Conservation (phyloP, 1,140 invertebrate genomes). For the Thaumetopoea pityocampa region DNA sequence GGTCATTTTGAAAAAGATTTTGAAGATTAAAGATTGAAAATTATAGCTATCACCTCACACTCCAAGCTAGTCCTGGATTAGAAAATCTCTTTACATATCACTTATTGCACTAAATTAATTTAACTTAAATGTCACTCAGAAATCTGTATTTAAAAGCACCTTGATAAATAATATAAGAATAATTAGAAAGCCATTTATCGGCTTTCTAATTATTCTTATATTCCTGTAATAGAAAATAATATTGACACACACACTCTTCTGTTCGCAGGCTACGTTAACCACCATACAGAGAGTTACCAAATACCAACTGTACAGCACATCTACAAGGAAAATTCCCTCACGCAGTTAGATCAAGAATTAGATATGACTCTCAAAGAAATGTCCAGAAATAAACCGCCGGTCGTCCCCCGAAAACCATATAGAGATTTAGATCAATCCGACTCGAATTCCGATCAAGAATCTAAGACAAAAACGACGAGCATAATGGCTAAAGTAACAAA, state of each 20-base stretch:
- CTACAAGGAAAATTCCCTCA: constrained; percentile 53
- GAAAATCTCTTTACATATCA: too few relatives aligned
- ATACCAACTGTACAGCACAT: constrained; percentile 44
- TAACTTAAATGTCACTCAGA: too few relatives aligned
- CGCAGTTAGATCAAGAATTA: constrained; percentile 63
- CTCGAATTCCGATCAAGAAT: constrained; percentile 56
- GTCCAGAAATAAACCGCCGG: constrained; percentile 64
- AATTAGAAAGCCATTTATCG: too few relatives aligned
- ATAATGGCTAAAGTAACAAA: constrained; percentile 79
- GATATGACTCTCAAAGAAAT: constrained; percentile 68
- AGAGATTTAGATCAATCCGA: constrained; percentile 57
- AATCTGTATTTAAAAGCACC: too few relatives aligned
- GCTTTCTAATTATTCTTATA: too few relatives aligned
- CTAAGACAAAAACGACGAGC: constrained; percentile 58
- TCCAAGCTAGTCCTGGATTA: too few relatives aligned
- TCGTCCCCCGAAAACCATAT: constrained; percentile 60
- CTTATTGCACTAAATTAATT: too few relatives aligned
- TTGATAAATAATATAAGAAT: too few relatives aligned
- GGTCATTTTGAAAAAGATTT: too few relatives aligned
- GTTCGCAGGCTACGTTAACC: constrained; percentile 45
- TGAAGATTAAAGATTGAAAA: too few relatives aligned
- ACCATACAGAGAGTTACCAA: constrained; percentile 57
- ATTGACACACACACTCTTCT: constrained; percentile 7
- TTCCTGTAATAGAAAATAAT: too few relatives aligned
- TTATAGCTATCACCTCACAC: too few relatives aligned